A percentile compares a stretch with the other conserved stretches of the same genome.
Conservation (phyloP, 2,797 vertebrate genomes). For the Rachycentron canadum region DNA sequence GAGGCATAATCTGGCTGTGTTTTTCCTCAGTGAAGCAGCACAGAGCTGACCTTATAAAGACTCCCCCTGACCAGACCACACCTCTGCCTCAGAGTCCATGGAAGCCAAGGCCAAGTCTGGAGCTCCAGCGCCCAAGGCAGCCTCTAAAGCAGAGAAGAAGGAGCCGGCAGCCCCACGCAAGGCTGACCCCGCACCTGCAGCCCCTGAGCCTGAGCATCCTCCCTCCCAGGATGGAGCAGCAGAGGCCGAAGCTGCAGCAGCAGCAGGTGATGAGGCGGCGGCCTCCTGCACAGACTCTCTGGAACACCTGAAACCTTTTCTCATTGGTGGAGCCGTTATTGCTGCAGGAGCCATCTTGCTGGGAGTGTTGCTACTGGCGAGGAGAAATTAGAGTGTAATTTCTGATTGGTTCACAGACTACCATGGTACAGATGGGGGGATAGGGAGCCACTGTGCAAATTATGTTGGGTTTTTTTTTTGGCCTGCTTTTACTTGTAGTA, state of each 20-base stretch:
- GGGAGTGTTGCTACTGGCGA: conserved; percentile 84
- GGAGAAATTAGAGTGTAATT: conserved; percentile 78
- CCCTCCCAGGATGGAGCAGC: conserved; percentile 78
- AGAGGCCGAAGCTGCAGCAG: conserved; percentile 71
- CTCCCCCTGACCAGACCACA: conserved; percentile 69
- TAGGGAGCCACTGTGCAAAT: conserved; percentile 72
- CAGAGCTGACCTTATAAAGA: conserved; percentile 74
- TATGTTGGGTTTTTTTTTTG: conserved; percentile 41
- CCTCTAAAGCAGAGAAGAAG: conserved; percentile 81
- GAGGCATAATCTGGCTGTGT: conserved; percentile 70
- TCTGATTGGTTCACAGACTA: conserved; percentile 78
- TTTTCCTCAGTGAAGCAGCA: conserved; percentile 75
- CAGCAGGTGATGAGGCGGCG: conserved; percentile 73
- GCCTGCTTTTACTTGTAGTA: conserved; percentile 73
- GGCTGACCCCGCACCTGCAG: conserved; percentile 73
- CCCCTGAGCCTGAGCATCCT: conserved; percentile 76
- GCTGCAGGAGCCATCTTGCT: conserved; percentile 86
- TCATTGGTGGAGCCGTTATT: conserved; percentile 85
- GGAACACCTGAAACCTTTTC: conserved; percentile 87
- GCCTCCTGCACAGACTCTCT: conserved; percentile 83
- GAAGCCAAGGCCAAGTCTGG: conserved; percentile 85
- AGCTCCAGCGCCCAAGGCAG: conserved; percentile 73
- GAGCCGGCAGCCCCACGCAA: conserved; percentile 78
- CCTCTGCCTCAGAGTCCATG: conserved; percentile 81
- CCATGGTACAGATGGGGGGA: conserved; percentile 66